These are phyloP conservation scores for Pseudomyrmex flavicornis DNA, from an alignment of 1,140 invertebrate species.

Conservation along the genomic window DNA sequence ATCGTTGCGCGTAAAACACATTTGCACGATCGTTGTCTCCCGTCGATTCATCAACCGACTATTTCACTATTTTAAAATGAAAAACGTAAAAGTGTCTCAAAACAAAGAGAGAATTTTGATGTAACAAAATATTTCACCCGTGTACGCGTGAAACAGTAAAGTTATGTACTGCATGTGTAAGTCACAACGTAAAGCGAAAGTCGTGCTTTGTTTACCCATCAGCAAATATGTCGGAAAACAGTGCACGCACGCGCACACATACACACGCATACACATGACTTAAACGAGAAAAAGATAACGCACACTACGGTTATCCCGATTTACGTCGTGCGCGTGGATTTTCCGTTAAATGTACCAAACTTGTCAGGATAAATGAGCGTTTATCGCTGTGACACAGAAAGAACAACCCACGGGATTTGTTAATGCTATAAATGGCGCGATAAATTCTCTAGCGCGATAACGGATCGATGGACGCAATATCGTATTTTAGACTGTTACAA, in stretches of 20 bases:
- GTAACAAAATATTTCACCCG: conserved; percentile 22
- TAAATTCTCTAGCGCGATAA: conserved; percentile 45
- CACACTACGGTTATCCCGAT: conserved; percentile 24
- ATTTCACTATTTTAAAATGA: not conserved
- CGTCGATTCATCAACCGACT: conserved; percentile 28
- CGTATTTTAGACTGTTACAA: conserved; percentile 50
- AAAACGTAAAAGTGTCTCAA: too few species aligned
- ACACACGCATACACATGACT: not conserved
- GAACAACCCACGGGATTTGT: conserved; percentile 33
- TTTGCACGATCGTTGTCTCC: conserved; percentile 30
- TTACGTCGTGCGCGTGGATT: conserved; percentile 2
- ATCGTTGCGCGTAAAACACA: conserved; percentile 17
- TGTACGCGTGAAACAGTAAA: not conserved
- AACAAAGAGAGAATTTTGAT: conserved; percentile 1
- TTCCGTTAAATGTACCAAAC: conserved; percentile 37
- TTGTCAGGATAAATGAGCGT: conserved; percentile 46
- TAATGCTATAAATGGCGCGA: conserved; percentile 40
- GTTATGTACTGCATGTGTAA: conserved; percentile 6
- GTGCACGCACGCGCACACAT: not conserved
- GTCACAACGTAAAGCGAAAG: conserved; percentile 17
- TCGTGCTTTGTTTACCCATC: conserved; percentile 13
- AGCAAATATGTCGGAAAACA: conserved; percentile 12
- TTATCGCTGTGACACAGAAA: conserved; percentile 37
- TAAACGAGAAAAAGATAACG: not conserved
- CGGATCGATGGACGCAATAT: conserved; percentile 26